These are phyloP conservation scores for Podarcis raffonei DNA, from an alignment of 2,113 vertebrate genomes.

Conservation along the genomic window DNA sequence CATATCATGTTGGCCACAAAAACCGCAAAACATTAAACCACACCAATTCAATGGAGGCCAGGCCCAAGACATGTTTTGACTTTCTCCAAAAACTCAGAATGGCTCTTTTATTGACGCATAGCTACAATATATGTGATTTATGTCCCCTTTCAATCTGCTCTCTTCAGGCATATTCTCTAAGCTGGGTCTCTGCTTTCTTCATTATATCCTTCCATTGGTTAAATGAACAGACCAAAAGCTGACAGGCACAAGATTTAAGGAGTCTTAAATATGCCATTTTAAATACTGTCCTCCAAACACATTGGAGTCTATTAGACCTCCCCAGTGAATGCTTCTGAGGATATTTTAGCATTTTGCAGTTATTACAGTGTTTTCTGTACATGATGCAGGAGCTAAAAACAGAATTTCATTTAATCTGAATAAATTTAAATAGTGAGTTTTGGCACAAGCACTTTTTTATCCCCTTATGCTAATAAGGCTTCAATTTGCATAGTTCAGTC, in stretches of 20 bases:
- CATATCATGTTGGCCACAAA: not conserved
- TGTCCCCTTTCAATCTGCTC: conserved; percentile 6
- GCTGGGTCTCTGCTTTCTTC: conserved; percentile 21
- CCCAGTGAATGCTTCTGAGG: not conserved
- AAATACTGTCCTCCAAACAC: conserved; percentile 15
- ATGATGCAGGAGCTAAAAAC: not conserved
- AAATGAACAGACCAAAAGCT: conserved; percentile 4
- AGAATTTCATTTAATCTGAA: not conserved
- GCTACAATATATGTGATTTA: conserved; percentile 25
- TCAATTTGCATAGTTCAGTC: not conserved
- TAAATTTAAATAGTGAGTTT: not conserved
- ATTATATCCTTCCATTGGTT: conserved; percentile 13
- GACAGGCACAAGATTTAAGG: conserved; percentile 14
- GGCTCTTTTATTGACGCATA: conserved; percentile 23
- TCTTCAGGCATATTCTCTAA: conserved; percentile 19
- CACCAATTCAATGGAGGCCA: not conserved
- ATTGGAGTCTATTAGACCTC: not conserved
- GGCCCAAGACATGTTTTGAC: not conserved
- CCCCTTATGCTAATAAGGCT: not conserved
- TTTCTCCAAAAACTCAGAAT: conserved; percentile 25
- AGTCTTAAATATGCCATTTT: conserved; percentile 15
- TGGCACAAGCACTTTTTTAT: not conserved
- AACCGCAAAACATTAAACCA: conserved; percentile 7
- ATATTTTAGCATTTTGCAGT: not conserved
- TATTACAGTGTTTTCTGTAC: not conserved